phyloP scores from a whole-genome alignment of 2,888 invertebrate genomes.

The Stegana nigrithorax region DNA sequence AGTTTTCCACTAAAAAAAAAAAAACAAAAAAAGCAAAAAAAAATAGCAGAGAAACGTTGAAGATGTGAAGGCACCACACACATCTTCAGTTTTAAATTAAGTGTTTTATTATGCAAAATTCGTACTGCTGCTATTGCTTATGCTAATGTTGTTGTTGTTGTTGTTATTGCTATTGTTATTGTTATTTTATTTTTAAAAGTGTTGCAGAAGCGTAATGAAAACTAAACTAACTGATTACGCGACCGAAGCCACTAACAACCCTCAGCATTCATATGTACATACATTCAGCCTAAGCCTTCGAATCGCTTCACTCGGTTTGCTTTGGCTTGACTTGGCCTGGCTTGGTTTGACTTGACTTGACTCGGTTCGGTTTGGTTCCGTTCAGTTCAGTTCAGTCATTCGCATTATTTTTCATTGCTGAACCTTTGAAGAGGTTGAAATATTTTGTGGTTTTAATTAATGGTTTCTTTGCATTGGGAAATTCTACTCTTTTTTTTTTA shows the following conservation, averaged over 20 bases:
- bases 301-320: neutral
- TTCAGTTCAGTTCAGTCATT: neutral
- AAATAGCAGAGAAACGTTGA: no score
- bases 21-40: neutral
- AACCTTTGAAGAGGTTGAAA: neutral
- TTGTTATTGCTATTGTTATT: no score
- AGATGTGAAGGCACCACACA: no score
- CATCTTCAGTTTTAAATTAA: slow-evolving; percentile 55
- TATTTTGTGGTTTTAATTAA: neutral
- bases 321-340: neutral
- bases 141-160: no score
- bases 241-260: neutral
- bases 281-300: neutral
- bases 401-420: neutral
- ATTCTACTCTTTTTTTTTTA: neutral
- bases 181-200: slow-evolving; percentile 26
- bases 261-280: neutral
- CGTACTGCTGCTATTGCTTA: no score
- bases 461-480: no score
- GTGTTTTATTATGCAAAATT: slow-evolving; percentile 66
- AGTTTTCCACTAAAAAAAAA: slow-evolving; percentile 28
- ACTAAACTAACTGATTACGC: slow-evolving; percentile 34
- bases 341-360: no score
- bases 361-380: neutral
- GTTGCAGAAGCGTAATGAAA: slow-evolving; percentile 35